Conservation (phyloP, 2,797 vertebrate genomes). For the Malacoctenus gilli region DNA sequence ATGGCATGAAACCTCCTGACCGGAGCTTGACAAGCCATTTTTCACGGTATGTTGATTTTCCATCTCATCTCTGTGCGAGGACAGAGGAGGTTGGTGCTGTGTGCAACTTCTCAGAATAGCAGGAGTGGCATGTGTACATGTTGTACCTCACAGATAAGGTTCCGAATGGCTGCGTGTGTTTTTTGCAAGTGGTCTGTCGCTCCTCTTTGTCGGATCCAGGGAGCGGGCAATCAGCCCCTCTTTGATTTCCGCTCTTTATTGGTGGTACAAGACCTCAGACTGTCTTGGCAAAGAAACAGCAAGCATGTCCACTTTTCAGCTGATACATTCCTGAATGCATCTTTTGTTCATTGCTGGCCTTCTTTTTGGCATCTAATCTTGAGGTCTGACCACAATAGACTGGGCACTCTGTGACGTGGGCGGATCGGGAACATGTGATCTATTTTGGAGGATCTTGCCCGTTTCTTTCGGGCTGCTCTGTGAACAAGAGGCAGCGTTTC, state of each 20-base stretch:
- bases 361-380: not conserved
- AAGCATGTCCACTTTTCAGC: constrained; percentile 7
- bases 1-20: constrained; percentile 34
- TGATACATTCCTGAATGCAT: constrained; percentile 2
- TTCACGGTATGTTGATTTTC: constrained; percentile 58
- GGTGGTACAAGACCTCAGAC: constrained; percentile 4
- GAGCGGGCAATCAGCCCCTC: constrained; percentile 17
- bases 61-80: constrained; percentile 54
- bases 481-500: constrained; percentile 24
- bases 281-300: constrained; percentile 8
- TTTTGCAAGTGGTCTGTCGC: constrained; percentile 10
- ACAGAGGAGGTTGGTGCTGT: constrained; percentile 30
- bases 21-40: constrained; percentile 55
- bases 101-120: constrained; percentile 48
- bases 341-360: not conserved
- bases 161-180: constrained; percentile 27
- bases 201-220: constrained; percentile 10
- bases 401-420: constrained; percentile 1
- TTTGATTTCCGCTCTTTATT: constrained; percentile 22
- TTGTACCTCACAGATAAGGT: constrained; percentile 31
- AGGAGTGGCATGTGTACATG: constrained; percentile 26
- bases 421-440: constrained; percentile 19
- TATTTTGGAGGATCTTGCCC: constrained; percentile 4
- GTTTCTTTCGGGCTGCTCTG: constrained; percentile 14
- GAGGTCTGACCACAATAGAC: not conserved